Base-by-base conservation (phyloP, 1,140 invertebrate genomes). In the Drosophila lacertosa region DNA sequence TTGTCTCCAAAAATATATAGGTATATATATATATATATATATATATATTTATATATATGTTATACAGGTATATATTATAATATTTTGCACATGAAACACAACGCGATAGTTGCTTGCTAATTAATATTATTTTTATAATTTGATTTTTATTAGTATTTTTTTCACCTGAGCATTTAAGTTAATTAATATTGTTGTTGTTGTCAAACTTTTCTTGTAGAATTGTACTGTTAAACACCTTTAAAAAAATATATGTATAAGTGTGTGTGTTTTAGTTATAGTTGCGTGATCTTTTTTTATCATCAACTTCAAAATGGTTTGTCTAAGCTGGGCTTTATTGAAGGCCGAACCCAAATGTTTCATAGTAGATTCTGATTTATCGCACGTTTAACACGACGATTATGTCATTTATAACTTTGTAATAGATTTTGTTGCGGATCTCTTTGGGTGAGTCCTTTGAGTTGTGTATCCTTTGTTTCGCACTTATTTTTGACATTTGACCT, bases 31-130 rank as follows among this genome's bases (percentile, higher is more conserved):
- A 13, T 48, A 22, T n/a, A 47, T 47, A 24, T 3, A 3, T 29
- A n/a, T 76, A 18, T 76, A 51, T 78, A 35, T 58, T n/a, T n/a
- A n/a, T n/a, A 13, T 57, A 47, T 51, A 24, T 24, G n/a, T 47
- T 54, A 35, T 53, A 39, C 37, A 39, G 69, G 73, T 62, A 62
- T 78, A 68, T 29, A 42, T 50, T 44, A n/a, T n/a, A 62, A 67
- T 70, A 75, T 82, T 81, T 88, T 84, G 68, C 81, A 84, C 81
- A 84, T 70, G 66, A 86, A 84, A 86, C 77, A 84, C 81, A 86
- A 86, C 77, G 60, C 81, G 47, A 32, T 48, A 72, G 77, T 77
- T 77, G 69, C 62, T 60, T 57, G 47, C 42, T 64, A 63, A 40
- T 67, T 42, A 35, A 33, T 51, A 48, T 45, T 45, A 35, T 37